phyloP scores from a whole-genome alignment of 1,140 invertebrate species.

The Pseudomyrmex pallidus region DNA sequence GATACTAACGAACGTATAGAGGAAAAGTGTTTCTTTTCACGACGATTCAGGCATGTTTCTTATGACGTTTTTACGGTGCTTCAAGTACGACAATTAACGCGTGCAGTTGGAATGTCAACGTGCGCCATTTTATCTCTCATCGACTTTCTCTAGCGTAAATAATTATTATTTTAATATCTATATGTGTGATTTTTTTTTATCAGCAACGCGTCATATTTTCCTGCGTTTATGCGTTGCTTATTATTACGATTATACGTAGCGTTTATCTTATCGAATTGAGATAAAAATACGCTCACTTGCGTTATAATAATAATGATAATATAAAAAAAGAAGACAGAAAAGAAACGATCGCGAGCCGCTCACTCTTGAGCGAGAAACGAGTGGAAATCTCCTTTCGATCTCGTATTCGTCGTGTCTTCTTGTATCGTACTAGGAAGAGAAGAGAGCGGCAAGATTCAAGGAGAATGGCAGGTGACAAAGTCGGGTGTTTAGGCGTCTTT shows the following conservation, averaged over 20 bases:
- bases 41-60: conserved; percentile 7
- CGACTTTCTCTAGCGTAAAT: conserved; percentile 5
- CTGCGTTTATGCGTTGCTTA: too few relatives aligned
- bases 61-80: conserved; percentile 23
- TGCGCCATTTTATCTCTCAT: not conserved
- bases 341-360: conserved; percentile 6
- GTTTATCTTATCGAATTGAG: not conserved
- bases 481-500: conserved; percentile 78
- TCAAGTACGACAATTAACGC: conserved; percentile 34
- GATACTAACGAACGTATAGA: conserved; percentile 34
- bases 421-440: conserved; percentile 12
- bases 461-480: conserved; percentile 80
- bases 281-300: conserved; percentile 22
- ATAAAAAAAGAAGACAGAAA: not conserved
- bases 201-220: too few relatives aligned
- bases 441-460: conserved; percentile 48
- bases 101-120: not conserved
- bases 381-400: conserved; percentile 22
- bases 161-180: not conserved
- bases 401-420: conserved; percentile 28
- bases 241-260: not conserved
- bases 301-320: not conserved
- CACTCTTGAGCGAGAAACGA: not conserved
- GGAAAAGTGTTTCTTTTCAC: conserved; percentile 15
- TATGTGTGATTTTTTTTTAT: not conserved